A percentile compares a stretch with the other conserved stretches of the same genome.
phyloP scores from a whole-genome alignment of 1,140 invertebrate genomes.

The Dendroctonus valens region DNA sequence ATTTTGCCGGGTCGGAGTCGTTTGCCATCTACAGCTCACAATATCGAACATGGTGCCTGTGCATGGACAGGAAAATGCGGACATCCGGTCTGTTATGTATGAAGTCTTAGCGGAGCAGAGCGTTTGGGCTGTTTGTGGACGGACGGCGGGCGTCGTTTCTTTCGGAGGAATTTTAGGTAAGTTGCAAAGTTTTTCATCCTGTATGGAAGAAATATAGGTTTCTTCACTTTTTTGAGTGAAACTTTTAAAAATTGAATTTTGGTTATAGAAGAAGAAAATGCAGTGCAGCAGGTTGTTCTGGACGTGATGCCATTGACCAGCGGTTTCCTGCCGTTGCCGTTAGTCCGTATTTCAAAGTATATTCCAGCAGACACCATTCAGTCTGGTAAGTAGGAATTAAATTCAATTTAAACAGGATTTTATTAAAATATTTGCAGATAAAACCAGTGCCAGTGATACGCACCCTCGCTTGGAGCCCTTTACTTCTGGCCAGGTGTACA shows the following conservation, averaged over 20 bases:
- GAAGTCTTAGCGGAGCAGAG: constrained; percentile 88
- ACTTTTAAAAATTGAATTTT: too few relatives aligned
- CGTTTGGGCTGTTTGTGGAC: constrained; percentile 90
- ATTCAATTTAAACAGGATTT: too few relatives aligned
- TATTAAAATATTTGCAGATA: constrained; percentile 46
- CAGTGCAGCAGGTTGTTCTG: too few relatives aligned
- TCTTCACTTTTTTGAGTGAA: too few relatives aligned
- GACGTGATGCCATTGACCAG: constrained; percentile 90
- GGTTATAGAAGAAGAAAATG: too few relatives aligned
- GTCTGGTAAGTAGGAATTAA: constrained; percentile 38
- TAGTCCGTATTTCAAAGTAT: constrained; percentile 87
- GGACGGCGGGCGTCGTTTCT: constrained; percentile 81
- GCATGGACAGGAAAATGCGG: constrained; percentile 11
- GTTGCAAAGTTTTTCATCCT: too few relatives aligned
- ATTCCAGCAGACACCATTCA: constrained; percentile 70
- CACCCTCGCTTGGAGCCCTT: constrained; percentile 79
- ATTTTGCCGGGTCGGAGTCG: constrained; percentile 83
- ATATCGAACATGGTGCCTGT: constrained; percentile 55
- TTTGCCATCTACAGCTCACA: constrained; percentile 79
- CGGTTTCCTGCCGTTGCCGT: constrained; percentile 82
- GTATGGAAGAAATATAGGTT: too few relatives aligned
- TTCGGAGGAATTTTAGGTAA: too few relatives aligned
- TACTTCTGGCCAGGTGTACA: constrained; percentile 84
- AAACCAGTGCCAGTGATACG: constrained; percentile 49
- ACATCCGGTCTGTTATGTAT: constrained; percentile 76